Percentiles rank a stretch among this genome's conserved stretches.
Evolutionary conservation across 2,113 vertebrate species (phyloP).

Genomic region (Lepisosteus osseus): DNA sequence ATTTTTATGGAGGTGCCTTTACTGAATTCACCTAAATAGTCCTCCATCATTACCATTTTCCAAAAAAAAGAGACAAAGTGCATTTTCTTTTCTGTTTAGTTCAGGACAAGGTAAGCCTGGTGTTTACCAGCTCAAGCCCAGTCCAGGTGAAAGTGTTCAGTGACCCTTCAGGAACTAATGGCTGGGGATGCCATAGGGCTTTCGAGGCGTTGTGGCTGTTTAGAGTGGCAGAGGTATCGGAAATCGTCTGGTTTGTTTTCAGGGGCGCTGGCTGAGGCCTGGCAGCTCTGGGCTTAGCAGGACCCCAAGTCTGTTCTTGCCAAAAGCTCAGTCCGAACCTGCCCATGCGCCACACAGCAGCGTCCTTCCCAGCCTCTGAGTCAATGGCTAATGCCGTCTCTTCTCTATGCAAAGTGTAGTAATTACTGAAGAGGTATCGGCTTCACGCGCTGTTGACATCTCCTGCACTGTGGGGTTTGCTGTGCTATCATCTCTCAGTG

Average conservation of each 20-base stretch:
- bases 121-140: no score
- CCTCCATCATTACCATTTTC: no score
- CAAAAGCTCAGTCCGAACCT: background rate
- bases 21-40: background rate
- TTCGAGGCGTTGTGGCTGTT: no score
- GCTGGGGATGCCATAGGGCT: no score
- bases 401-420: background rate
- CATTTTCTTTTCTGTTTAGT: no score
- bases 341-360: background rate
- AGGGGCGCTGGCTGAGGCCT: background rate
- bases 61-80: no score
- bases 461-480: background rate
- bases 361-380: background rate
- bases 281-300: constrained; percentile 15
- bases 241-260: no score
- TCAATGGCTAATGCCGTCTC: background rate
- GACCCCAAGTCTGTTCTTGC: background rate
- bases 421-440: constrained; percentile 10
- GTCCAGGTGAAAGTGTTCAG: no score
- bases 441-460: background rate
- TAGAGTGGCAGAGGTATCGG: no score
- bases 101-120: no score
- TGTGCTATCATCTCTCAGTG: constrained; percentile 4
- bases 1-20: constrained; percentile 17
- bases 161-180: no score